These are phyloP conservation scores for Muscicapa adusta DNA, from an alignment of 2,113 vertebrate genomes.

Conservation along the genomic window DNA sequence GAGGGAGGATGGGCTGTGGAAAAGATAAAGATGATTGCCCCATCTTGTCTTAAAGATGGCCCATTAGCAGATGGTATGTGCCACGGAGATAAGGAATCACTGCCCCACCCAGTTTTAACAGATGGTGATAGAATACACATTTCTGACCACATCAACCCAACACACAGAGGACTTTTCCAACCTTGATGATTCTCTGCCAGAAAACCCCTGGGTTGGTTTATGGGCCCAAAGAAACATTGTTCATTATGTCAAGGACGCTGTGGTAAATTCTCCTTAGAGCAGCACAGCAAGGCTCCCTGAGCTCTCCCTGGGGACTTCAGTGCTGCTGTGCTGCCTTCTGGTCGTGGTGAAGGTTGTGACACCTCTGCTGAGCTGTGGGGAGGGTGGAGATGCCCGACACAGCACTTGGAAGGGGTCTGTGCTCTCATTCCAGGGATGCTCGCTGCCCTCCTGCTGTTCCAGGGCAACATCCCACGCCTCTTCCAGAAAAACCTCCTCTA, in stretches of 20 bases:
- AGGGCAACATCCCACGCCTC: conserved; percentile 83
- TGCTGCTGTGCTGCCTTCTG: neutral
- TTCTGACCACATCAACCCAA: too few species aligned
- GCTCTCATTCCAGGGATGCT: conserved; percentile 77
- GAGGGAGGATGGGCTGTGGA: too few species aligned
- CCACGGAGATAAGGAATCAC: too few species aligned
- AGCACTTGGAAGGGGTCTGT: accelerated
- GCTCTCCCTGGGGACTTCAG: neutral
- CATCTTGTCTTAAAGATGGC: too few species aligned
- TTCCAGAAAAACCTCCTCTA: conserved; percentile 84
- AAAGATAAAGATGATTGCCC: too few species aligned
- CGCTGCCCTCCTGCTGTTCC: conserved; percentile 79
- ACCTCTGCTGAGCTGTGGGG: neutral
- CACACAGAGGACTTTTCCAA: neutral
- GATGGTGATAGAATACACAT: too few species aligned
- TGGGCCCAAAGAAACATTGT: neutral
- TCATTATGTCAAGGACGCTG: neutral
- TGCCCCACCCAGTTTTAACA: too few species aligned
- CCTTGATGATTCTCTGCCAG: neutral
- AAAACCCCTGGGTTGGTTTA: neutral
- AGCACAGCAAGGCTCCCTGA: accelerated
- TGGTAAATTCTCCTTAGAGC: neutral
- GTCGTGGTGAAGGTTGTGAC: too few species aligned
- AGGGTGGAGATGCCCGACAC: accelerated
- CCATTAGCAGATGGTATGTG: too few species aligned